Conservation (phyloP, 2,113 vertebrate species). For the Cyanocitta stelleri region DNA sequence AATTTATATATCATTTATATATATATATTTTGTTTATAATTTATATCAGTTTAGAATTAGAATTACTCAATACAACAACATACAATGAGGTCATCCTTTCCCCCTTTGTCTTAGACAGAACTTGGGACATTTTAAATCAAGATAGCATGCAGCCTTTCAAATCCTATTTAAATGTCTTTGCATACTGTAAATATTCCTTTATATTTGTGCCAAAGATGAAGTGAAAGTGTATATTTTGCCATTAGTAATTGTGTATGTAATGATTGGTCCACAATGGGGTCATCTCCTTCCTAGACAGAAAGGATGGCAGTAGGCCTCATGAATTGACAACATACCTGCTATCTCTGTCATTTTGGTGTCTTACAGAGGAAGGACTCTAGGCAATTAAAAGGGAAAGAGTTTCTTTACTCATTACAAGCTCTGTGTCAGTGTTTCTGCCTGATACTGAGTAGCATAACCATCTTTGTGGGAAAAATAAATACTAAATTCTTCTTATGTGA, state of each 20-base stretch:
- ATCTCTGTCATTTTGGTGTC: constrained; percentile 31
- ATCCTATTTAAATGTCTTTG: neutral
- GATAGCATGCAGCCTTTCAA: neutral
- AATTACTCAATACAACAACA: neutral
- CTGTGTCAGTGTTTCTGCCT: neutral
- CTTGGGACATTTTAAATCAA: neutral
- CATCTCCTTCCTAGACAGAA: neutral
- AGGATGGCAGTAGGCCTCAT: neutral
- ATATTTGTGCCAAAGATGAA: neutral
- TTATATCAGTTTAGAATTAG: neutral
- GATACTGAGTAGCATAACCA: neutral
- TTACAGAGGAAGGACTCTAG: neutral
- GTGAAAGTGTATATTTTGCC: neutral
- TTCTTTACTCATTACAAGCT: neutral
- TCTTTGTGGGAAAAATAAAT: neutral
- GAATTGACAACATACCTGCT: neutral
- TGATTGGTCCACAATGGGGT: neutral
- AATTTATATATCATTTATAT: neutral
- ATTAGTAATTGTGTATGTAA: neutral
- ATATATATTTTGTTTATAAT: neutral
- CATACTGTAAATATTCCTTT: neutral
- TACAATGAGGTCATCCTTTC: neutral
- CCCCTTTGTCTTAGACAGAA: neutral
- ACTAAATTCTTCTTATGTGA: neutral
- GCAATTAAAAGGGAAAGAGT: constrained; percentile 4